Percentiles rank a stretch among this genome's conserved stretches.
These are phyloP conservation scores for Cecidostiba fungosa DNA, from an alignment of 2,888 invertebrate species.

Conservation along the genomic window DNA sequence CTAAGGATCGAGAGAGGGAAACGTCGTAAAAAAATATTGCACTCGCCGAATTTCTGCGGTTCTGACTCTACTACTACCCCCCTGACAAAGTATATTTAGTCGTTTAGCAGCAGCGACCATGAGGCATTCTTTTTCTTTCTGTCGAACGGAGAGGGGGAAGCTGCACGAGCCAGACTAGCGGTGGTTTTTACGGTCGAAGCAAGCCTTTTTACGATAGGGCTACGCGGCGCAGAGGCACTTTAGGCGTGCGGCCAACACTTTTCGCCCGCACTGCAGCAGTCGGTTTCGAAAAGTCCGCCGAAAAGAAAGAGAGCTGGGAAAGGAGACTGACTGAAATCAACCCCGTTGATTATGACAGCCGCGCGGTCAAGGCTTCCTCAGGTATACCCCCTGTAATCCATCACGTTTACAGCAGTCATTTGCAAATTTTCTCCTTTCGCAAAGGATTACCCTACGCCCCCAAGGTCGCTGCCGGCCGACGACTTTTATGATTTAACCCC, in stretches of 20 bases:
- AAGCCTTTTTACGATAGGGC: conserved; percentile 69
- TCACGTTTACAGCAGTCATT: conserved; percentile 75
- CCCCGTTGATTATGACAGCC: conserved; percentile 50
- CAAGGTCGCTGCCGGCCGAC: conserved; percentile 64
- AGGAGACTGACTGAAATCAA: conserved; percentile 38
- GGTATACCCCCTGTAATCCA: conserved; percentile 65
- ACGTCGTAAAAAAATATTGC: conserved; percentile 57
- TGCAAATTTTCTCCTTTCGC: conserved; percentile 73
- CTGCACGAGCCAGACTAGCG: conserved; percentile 72
- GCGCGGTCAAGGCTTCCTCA: conserved; percentile 62
- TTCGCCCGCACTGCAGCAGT: conserved; percentile 3
- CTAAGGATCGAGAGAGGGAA: neutral
- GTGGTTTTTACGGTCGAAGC: conserved; percentile 74
- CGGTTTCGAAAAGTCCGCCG: conserved; percentile 4
- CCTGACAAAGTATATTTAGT: neutral
- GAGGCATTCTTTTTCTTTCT: conserved; percentile 56
- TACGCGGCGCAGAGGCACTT: conserved; percentile 29
- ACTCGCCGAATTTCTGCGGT: conserved; percentile 73
- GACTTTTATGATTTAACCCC: conserved; percentile 77
- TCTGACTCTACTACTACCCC: conserved; percentile 45
- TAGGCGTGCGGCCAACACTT: conserved; percentile 44
- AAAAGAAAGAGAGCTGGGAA: neutral
- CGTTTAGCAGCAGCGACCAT: neutral
- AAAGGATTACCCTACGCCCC: conserved; percentile 71
- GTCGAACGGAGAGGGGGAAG: neutral